A percentile compares a stretch with the other conserved stretches of the same genome.
Evolutionary conservation across 2,113 vertebrate genomes (phyloP).

Genomic region (Brachyhypopomus occidentalis): DNA sequence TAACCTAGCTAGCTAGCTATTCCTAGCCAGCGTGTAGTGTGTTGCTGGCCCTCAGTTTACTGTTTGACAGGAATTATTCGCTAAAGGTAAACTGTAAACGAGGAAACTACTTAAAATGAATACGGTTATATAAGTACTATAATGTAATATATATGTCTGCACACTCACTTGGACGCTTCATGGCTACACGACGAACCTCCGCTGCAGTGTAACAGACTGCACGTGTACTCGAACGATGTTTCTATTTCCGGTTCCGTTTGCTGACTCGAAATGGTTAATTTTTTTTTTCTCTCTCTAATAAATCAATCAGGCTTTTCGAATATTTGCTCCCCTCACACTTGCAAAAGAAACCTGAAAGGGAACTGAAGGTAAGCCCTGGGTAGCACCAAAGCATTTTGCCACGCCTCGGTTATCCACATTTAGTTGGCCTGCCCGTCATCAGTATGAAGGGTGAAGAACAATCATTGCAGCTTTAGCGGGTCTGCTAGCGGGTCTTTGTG

Average conservation of each 20-base stretch:
- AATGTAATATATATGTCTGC: neutral
- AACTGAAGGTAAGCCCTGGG: conserved; percentile 46
- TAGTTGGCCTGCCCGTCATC: conserved; percentile 26
- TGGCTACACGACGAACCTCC: conserved; percentile 36
- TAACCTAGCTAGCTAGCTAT: neutral
- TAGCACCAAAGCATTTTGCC: neutral
- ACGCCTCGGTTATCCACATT: neutral
- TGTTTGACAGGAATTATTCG: no score
- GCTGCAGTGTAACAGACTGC: conserved; percentile 14
- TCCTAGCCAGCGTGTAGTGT: neutral
- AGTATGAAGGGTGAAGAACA: conserved; percentile 30
- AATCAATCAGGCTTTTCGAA: conserved; percentile 52
- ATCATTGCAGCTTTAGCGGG: conserved; percentile 18
- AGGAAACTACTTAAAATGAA: no score
- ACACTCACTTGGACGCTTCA: conserved; percentile 76
- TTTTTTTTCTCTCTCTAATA: conserved; percentile 44
- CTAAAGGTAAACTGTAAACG: no score
- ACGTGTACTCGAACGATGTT: conserved; percentile 55
- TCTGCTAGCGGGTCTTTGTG: conserved; percentile 29
- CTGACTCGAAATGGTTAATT: conserved; percentile 48
- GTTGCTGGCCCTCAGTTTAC: no score
- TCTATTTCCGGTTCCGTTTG: conserved; percentile 59
- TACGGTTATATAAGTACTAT: neutral
- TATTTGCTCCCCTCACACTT: conserved; percentile 35
- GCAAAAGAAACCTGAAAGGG: conserved; percentile 28